Base-by-base conservation (phyloP, 1,140 invertebrate genomes). In the Rhizoglyphus robini region DNA sequence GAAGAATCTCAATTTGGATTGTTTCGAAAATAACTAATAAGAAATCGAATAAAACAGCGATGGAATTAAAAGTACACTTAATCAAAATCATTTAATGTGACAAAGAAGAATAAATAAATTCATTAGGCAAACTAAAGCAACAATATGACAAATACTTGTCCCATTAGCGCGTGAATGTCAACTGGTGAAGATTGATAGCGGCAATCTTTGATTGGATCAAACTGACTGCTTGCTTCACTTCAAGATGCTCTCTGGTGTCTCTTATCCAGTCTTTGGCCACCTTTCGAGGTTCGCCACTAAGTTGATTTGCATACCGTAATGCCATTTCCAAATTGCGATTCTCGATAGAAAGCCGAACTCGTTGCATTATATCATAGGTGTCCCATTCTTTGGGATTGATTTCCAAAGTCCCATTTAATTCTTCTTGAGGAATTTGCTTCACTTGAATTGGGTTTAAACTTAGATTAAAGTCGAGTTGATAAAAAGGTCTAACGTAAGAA, bases 211-310 rank as follows among this genome's bases (percentile, higher is more conserved):
- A 85, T 77, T 92, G 82, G 20, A 97, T 77, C 2, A 87, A 84
- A 70, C 88, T 83, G 20, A 90, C 86, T 27, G 90, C 88, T 76
- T 94, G 90, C 72, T 86, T 81, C n/a, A 89, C 86, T 78, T 96
- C 94, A 66, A 97, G 78, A 68, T 90, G 81, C 20, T 87, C 79
- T 61, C 84, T 81, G 0, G 87, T 82, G 71, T 95, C 91, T 65
- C 84, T 82, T 70, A 92, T 83, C 93, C 93, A 98, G 69, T 88
- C 84, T 47, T 74, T 76, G 1, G 92, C 88, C 3, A 93, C 82
- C n/a, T 81, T 79, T 8, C 86, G 79, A 0, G 93, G 80, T 27
- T 88, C 88, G 25, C 93, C 93, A 71, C 84, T 81, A 27, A 97
- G 76, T 46, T 95, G 81, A 73, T 92, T 93, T 79, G 96, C 86